Percentiles rank a stretch among this genome's conserved stretches.
Evolutionary conservation across 1,140 invertebrate genomes (phyloP).

Genomic region (Drosophila watanabei): DNA sequence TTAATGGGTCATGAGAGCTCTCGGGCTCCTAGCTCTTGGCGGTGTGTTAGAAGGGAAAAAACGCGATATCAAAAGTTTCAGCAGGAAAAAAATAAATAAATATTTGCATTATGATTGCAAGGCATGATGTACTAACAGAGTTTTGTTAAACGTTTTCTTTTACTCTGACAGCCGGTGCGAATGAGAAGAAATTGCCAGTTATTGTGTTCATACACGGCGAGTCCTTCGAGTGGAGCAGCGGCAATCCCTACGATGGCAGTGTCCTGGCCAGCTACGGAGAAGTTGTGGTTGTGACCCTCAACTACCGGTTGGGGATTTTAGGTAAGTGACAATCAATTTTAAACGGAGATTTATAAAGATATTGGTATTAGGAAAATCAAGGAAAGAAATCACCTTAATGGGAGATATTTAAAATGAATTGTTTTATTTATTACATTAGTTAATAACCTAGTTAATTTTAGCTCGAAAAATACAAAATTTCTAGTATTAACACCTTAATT

Average conservation of each 20-base stretch:
- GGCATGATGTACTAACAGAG: constrained; percentile 15
- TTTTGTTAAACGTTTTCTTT: constrained; percentile 20
- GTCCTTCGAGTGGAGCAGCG: constrained; percentile 97
- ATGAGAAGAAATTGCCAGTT: constrained; percentile 92
- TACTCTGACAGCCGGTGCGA: constrained; percentile 85
- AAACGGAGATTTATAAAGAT: background rate
- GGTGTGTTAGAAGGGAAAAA: constrained; percentile 21
- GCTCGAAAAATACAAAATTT: background rate
- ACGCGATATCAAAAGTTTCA: constrained; percentile 16
- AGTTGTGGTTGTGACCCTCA: constrained; percentile 97
- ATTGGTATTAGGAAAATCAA: background rate
- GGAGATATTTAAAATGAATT: background rate
- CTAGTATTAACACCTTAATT: background rate
- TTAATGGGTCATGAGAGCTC: constrained; percentile 65
- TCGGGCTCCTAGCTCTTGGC: constrained; percentile 7
- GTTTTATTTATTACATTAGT: background rate
- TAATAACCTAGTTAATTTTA: too few relatives aligned
- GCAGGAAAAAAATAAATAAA: constrained; percentile 4
- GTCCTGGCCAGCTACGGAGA: constrained; percentile 96
- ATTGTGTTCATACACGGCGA: constrained; percentile 98
- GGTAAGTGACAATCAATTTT: constrained; percentile 81
- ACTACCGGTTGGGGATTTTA: constrained; percentile 97
- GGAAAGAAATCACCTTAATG: background rate
- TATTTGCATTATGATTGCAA: constrained; percentile 30
- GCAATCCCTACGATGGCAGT: constrained; percentile 97